Percentiles rank a stretch among this genome's conserved stretches.
These are phyloP conservation scores for Calliphora vomitoria DNA, from an alignment of 2,888 invertebrate species.

Conservation along the genomic window DNA sequence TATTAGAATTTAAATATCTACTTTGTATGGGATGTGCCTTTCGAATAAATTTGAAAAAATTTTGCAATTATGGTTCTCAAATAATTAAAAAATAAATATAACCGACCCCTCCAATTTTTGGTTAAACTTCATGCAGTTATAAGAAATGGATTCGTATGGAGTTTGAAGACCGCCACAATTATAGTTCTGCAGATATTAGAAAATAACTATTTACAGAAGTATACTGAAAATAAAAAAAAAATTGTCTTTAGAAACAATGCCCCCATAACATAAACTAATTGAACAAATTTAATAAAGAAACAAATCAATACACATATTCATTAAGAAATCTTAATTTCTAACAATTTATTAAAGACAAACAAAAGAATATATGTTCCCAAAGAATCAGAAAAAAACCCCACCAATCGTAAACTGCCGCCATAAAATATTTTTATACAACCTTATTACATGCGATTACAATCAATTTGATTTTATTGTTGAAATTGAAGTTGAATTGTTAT, in stretches of 20 bases:
- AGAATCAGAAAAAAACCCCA: conserved; percentile 1
- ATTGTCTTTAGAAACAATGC: conserved; percentile 1
- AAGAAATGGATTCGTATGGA: no score
- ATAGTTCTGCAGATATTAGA: no score
- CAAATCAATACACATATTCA: background rate
- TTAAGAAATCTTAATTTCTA: background rate
- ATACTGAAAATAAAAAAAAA: no score
- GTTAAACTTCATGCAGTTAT: no score
- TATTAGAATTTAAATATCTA: no score
- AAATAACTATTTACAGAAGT: no score
- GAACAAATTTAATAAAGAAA: conserved; percentile 15
- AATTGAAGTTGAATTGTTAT: conserved; percentile 50
- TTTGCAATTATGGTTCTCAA: no score
- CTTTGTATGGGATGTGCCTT: no score
- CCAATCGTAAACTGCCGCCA: background rate
- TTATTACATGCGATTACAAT: conserved; percentile 76
- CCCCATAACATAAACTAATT: conserved; percentile 35
- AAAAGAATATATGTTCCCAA: background rate
- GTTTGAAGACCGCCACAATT: no score
- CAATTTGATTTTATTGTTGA: conserved; percentile 72
- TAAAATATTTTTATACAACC: conserved; percentile 47
- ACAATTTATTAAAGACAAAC: conserved; percentile 13
- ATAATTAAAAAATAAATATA: no score
- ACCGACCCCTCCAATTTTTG: no score
- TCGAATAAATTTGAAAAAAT: no score